Evolutionary conservation across 2,888 invertebrate species (phyloP).

Genomic region (Diarsia brunnea): DNA sequence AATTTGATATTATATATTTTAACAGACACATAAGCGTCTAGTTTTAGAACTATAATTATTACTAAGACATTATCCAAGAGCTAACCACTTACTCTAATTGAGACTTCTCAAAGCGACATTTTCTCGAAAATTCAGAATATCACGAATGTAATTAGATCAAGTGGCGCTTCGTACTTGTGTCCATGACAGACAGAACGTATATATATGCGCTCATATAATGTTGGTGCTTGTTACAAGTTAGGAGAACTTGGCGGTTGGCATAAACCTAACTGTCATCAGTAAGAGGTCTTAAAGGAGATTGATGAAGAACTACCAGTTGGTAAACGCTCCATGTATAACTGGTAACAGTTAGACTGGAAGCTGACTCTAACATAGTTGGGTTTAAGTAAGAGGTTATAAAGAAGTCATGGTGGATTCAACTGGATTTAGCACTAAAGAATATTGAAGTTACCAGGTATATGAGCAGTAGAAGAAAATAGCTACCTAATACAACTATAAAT

Average conservation of each 20-base stretch:
- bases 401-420: not conserved
- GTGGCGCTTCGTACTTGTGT: constrained; percentile 38
- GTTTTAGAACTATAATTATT: not conserved
- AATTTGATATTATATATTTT: not conserved
- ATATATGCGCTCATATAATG: constrained; percentile 28
- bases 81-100: not conserved
- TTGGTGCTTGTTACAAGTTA: constrained; percentile 28
- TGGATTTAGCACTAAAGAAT: no score
- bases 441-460: not conserved
- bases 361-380: not conserved
- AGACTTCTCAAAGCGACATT: constrained; percentile 11
- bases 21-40: not conserved
- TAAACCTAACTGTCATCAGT: not conserved
- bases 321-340: not conserved
- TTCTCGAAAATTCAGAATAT: constrained; percentile 35
- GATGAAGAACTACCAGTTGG: not conserved
- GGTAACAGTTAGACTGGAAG: not conserved
- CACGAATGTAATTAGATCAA: constrained; percentile 61
- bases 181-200: constrained; percentile 13
- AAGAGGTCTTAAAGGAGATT: not conserved
- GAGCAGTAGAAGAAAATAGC: not conserved
- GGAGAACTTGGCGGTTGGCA: constrained; percentile 11
- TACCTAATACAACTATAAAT: not conserved
- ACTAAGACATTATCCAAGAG: not conserved
- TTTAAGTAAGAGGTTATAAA: not conserved